A percentile compares a stretch with the other conserved stretches of the same genome.
Conservation (phyloP, 2,797 vertebrate genomes). For the Melanotaenia parkinsoni region DNA sequence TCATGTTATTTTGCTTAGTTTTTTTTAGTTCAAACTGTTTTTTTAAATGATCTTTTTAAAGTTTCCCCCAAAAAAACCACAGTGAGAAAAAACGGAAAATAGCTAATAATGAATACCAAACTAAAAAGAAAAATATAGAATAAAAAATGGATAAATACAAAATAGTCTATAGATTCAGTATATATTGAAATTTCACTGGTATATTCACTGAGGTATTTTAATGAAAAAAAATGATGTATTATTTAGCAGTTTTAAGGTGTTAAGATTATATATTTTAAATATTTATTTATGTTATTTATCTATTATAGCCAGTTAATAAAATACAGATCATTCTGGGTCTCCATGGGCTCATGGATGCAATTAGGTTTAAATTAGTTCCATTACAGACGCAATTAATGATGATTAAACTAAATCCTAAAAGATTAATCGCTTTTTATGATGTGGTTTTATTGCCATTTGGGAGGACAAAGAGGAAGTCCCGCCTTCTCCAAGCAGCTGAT, state of each 20-base stretch:
- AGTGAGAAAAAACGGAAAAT: not conserved
- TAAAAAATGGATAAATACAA: not conserved
- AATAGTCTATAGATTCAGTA: not conserved
- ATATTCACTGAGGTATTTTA: not conserved
- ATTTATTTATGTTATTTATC: not conserved
- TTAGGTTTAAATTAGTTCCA: not conserved
- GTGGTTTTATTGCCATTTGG: not conserved
- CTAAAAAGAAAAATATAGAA: not conserved
- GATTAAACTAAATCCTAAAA: not conserved
- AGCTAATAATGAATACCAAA: not conserved
- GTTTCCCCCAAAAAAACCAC: too few species aligned
- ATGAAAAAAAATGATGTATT: too few species aligned
- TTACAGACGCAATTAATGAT: not conserved
- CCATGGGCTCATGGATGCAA: not conserved
- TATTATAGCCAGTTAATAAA: not conserved
- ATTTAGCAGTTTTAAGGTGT: not conserved
- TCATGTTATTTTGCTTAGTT: too few species aligned
- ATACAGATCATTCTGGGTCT: not conserved
- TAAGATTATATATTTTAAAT: not conserved
- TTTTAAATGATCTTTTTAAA: too few species aligned
- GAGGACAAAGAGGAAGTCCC: constrained; percentile 69
- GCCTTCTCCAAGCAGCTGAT: constrained; percentile 28
- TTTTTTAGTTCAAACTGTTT: too few species aligned
- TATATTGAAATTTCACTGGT: too few species aligned
- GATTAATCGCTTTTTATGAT: not conserved